Evolutionary conservation across 2,888 invertebrate species (phyloP).

Genomic region (Watsonalla binaria): DNA sequence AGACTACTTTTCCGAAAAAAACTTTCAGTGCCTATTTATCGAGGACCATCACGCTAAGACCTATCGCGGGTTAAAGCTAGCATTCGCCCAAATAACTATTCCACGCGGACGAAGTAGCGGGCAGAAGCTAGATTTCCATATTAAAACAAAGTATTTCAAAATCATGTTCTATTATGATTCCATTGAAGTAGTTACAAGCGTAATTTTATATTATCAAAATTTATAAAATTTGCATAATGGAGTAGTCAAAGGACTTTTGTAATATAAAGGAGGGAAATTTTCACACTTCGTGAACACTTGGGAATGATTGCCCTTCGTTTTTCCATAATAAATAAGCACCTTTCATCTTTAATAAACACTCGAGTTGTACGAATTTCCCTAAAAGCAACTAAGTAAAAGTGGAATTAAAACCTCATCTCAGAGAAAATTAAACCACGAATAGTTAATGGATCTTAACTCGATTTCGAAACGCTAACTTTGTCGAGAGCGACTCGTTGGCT

Average conservation of each 20-base stretch:
- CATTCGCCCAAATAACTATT: too few relatives aligned
- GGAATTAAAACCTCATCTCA: constrained; percentile 64
- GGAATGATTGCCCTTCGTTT: constrained; percentile 7
- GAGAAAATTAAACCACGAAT: constrained; percentile 68
- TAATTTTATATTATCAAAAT: too few relatives aligned
- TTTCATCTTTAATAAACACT: constrained; percentile 43
- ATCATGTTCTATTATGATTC: too few relatives aligned
- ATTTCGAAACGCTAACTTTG: constrained; percentile 67
- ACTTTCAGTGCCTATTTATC: too few relatives aligned
- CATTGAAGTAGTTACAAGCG: too few relatives aligned
- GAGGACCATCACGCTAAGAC: too few relatives aligned
- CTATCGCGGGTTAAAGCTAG: too few relatives aligned
- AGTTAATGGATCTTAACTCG: constrained; percentile 71
- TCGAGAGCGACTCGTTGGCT: constrained; percentile 57
- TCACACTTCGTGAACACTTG: not conserved
- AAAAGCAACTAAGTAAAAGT: constrained; percentile 45
- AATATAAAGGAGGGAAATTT: not conserved
- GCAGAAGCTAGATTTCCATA: too few relatives aligned
- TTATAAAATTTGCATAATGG: not conserved
- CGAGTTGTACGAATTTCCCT: constrained; percentile 29
- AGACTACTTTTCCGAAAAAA: too few relatives aligned
- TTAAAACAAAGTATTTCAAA: too few relatives aligned
- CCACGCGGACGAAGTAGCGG: too few relatives aligned
- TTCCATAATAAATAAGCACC: constrained; percentile 25
- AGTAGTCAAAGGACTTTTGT: not conserved